Conservation (phyloP, 1,140 invertebrate genomes). For the Planococcus citri region DNA sequence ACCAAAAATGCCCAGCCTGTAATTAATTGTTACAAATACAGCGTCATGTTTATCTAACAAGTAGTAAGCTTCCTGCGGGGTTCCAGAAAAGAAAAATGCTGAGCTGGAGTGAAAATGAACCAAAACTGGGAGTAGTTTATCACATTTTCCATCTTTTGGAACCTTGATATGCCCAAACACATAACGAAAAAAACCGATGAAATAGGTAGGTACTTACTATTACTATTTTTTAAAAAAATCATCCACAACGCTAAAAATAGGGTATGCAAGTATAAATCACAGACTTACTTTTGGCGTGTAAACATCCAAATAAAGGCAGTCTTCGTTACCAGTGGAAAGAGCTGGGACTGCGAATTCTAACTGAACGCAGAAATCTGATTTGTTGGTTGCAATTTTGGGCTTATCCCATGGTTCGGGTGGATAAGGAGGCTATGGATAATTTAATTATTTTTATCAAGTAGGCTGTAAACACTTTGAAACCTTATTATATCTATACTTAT, state of each 20-base stretch:
- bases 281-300: slow-evolving; percentile 28
- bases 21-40: slow-evolving; percentile 49
- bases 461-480: too few relatives aligned
- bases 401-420: neutral
- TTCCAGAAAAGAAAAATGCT: neutral
- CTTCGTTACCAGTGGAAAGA: slow-evolving; percentile 26
- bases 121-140: neutral
- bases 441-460: too few relatives aligned
- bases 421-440: neutral
- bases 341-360: neutral
- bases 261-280: too few relatives aligned
- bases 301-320: slow-evolving; percentile 30
- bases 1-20: slow-evolving; percentile 45
- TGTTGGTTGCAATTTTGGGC: neutral
- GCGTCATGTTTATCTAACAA: slow-evolving; percentile 44
- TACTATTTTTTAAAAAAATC: too few relatives aligned
- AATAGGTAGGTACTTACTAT: too few relatives aligned
- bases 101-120: neutral
- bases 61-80: slow-evolving; percentile 33
- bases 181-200: too few relatives aligned
- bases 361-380: neutral
- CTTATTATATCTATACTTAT: too few relatives aligned
- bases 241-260: too few relatives aligned
- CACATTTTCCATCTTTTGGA: neutral
- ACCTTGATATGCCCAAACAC: too few relatives aligned